Base-by-base conservation (phyloP, 2,113 vertebrate genomes). In the Takifugu bimaculatus region DNA sequence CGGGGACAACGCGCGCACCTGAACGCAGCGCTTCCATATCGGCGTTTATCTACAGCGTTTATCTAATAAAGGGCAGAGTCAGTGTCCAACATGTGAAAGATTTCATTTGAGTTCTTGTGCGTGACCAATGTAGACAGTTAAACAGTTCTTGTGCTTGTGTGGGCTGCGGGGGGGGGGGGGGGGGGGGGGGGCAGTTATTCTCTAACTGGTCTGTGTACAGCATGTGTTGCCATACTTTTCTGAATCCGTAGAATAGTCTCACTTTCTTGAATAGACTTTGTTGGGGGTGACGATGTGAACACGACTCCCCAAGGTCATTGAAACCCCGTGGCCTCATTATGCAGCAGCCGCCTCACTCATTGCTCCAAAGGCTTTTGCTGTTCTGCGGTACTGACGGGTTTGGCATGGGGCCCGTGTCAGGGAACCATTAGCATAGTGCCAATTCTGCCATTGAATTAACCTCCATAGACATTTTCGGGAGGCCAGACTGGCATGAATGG, bases 361-460 rank as follows among this genome's bases (percentile, higher is more conserved):
- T 54, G 15, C 58, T 52, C 28, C 55, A 54, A 15, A n/a, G 47
- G 70, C 59, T 54, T 62, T 54, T 50, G 27, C 59, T 64, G 56
- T 51, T 59, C 53, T 59, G 4, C 15, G 28, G 52, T 67, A 54
- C 13, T 54, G 44, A 54, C 26, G 51, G 57, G 45, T 63, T 63
- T 56, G 54, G 75, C n/a, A 49, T 51, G 65, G 57, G 68, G 51
- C 29, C 55, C 3, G 63, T 65, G 70, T 74, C 69, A 62, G 65
- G 54, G 63, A 68, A 44, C 67, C 43, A 57, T 73, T 57, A 54
- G 54, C 63, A 81, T 63, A 62, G 49, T 29, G 75, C 72, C 47
- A 59, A 44, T 68, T 60, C 74, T 60, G 63, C 50, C 52, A 75
- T 58, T 26, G 71, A 83, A 56, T 53, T 25, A 48, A 7, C 48